A percentile compares a stretch with the other conserved stretches of the same genome.
Evolutionary conservation across 1,140 invertebrate species (phyloP).

Genomic region (Drosophila sproati): DNA sequence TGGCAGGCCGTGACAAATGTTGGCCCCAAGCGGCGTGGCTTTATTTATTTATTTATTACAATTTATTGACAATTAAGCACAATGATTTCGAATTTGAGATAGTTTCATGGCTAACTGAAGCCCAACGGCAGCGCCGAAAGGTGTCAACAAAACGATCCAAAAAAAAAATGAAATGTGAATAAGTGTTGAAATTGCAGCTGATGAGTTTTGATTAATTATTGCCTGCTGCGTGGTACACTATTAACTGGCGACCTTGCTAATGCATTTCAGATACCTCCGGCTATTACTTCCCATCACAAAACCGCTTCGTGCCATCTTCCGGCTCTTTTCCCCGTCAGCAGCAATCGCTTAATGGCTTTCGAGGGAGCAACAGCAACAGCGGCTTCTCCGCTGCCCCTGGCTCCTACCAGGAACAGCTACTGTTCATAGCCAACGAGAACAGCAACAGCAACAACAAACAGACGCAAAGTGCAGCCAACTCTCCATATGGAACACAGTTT

Average conservation of each 20-base stretch:
- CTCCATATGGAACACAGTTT: slow-evolving; percentile 64
- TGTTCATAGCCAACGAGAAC: slow-evolving; percentile 78
- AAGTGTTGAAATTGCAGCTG: slow-evolving; percentile 13
- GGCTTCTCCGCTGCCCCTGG: slow-evolving; percentile 65
- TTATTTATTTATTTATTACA: slow-evolving; percentile 76
- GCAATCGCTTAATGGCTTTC: slow-evolving; percentile 41
- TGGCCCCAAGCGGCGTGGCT: slow-evolving; percentile 33
- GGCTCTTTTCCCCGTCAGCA: slow-evolving; percentile 62
- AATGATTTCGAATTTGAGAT: slow-evolving; percentile 54
- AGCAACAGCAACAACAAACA: slow-evolving; percentile 52
- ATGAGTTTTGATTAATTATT: slow-evolving; percentile 59
- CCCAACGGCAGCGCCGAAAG: slow-evolving; percentile 42
- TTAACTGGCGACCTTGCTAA: slow-evolving; percentile 51
- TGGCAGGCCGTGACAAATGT: slow-evolving; percentile 57
- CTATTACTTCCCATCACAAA: slow-evolving; percentile 80
- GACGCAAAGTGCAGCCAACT: slow-evolving; percentile 33
- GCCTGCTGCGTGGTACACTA: slow-evolving; percentile 36
- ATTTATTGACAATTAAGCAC: slow-evolving; percentile 66
- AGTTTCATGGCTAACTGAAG: slow-evolving; percentile 60
- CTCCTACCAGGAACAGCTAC: slow-evolving; percentile 80
- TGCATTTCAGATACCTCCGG: slow-evolving; percentile 65
- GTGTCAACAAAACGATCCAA: slow-evolving; percentile 38
- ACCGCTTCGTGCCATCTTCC: slow-evolving; percentile 80
- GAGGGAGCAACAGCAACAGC: slow-evolving; percentile 31
- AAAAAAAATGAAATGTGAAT: not conserved